These are phyloP conservation scores for Parnassius glacialis DNA, from an alignment of 2,888 invertebrate species.

Conservation along the genomic window DNA sequence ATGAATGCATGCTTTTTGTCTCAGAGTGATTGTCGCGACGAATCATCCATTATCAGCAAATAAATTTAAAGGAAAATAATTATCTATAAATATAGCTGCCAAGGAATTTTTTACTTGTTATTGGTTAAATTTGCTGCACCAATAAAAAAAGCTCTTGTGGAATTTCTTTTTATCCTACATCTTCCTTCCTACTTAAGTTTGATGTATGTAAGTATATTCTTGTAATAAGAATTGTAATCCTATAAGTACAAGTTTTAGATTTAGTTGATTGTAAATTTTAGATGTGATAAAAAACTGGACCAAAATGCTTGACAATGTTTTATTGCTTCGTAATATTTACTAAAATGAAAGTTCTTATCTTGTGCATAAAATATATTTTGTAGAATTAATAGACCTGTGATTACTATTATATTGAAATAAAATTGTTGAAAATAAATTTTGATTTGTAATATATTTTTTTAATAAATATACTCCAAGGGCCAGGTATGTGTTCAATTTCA, in stretches of 20 bases:
- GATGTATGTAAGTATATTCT: neutral
- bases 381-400: slow-evolving; percentile 60
- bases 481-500: no score
- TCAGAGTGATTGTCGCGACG: no score
- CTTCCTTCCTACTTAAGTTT: neutral
- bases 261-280: slow-evolving; percentile 29
- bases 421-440: slow-evolving; percentile 65
- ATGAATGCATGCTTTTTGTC: neutral
- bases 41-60: no score
- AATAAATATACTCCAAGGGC: no score
- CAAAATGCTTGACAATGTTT: slow-evolving; percentile 17
- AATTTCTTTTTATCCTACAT: no score
- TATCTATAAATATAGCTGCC: no score
- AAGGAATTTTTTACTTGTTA: no score
- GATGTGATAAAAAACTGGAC: slow-evolving; percentile 4
- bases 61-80: no score
- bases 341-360: slow-evolving; percentile 30
- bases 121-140: no score
- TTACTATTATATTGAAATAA: slow-evolving; percentile 53
- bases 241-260: slow-evolving; percentile 31
- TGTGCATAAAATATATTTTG: slow-evolving; percentile 38
- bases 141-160: no score
- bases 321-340: slow-evolving; percentile 18
- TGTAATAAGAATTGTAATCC: neutral
- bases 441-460: slow-evolving; percentile 42